Evolutionary conservation across 1,140 invertebrate species (phyloP).

Genomic region (Stegodyphus mimosarum): DNA sequence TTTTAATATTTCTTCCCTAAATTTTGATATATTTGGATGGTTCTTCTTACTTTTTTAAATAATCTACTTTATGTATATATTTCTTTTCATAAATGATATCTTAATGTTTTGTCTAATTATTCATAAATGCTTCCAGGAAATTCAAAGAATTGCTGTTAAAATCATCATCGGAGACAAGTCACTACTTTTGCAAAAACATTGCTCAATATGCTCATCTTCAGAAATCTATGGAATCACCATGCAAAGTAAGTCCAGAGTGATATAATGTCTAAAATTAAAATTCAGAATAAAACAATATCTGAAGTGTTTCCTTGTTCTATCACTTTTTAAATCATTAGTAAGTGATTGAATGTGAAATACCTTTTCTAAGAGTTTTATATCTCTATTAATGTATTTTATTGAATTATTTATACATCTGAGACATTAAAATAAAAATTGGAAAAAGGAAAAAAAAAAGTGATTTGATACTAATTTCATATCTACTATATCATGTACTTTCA

Average conservation of each 20-base stretch:
- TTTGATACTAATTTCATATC: no score
- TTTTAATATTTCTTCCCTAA: no score
- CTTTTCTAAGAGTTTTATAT: no score
- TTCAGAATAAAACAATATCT: background rate
- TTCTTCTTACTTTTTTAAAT: no score
- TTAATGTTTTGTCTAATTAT: background rate
- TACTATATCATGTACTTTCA: no score
- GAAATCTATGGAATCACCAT: conserved; percentile 74
- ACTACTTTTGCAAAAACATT: conserved; percentile 80
- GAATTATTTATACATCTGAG: no score
- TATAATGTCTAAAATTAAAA: background rate
- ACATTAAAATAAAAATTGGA: no score
- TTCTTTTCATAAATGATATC: background rate
- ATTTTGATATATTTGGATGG: no score
- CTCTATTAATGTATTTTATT: no score
- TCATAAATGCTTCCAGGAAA: background rate
- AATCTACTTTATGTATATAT: no score
- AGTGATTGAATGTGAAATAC: no score
- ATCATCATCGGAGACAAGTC: conserved; percentile 20
- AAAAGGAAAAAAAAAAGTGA: no score
- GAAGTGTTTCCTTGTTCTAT: background rate
- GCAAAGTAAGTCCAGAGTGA: conserved; percentile 68
- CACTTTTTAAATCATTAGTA: background rate
- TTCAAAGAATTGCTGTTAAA: conserved; percentile 34
- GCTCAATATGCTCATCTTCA: conserved; percentile 77